Evolutionary conservation across 2,113 vertebrate genomes (phyloP).

Genomic region (Limanda limanda): DNA sequence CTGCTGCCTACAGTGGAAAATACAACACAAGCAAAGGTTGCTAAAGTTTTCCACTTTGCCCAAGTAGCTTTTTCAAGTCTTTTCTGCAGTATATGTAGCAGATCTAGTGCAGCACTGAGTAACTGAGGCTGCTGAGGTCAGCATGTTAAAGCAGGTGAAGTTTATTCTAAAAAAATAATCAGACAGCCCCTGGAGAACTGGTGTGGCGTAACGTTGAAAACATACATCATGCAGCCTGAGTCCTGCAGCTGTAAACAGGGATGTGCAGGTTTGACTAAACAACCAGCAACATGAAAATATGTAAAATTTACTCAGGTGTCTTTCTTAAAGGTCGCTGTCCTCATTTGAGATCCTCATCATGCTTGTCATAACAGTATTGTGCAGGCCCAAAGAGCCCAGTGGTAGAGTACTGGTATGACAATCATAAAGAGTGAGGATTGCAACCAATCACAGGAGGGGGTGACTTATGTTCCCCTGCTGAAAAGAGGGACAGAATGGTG

Average conservation of each 20-base stretch:
- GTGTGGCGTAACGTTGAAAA: neutral
- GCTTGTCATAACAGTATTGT: conserved; percentile 29
- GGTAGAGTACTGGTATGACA: conserved; percentile 10
- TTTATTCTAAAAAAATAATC: conserved; percentile 21
- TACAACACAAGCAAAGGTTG: conserved; percentile 32
- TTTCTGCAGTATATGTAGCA: conserved; percentile 13
- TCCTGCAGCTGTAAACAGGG: conserved; percentile 18
- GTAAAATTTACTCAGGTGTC: neutral
- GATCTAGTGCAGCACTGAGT: conserved; percentile 43
- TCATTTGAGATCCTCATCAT: conserved; percentile 4
- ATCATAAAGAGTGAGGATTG: conserved; percentile 31
- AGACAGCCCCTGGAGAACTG: too few species aligned
- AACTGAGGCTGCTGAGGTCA: conserved; percentile 52
- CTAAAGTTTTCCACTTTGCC: conserved; percentile 44
- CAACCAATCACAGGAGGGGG: conserved; percentile 32
- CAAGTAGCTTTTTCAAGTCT: conserved; percentile 31
- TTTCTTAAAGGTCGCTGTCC: neutral
- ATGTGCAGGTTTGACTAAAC: conserved; percentile 1
- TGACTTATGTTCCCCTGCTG: neutral
- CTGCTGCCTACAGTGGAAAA: conserved; percentile 43
- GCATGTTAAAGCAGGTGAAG: neutral
- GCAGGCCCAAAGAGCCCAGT: conserved; percentile 9
- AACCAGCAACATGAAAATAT: conserved; percentile 9
- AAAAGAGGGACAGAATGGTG: neutral
- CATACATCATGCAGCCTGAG: conserved; percentile 14